These are phyloP conservation scores for Criorhina ranunculi DNA, from an alignment of 2,888 invertebrate genomes.

Conservation along the genomic window DNA sequence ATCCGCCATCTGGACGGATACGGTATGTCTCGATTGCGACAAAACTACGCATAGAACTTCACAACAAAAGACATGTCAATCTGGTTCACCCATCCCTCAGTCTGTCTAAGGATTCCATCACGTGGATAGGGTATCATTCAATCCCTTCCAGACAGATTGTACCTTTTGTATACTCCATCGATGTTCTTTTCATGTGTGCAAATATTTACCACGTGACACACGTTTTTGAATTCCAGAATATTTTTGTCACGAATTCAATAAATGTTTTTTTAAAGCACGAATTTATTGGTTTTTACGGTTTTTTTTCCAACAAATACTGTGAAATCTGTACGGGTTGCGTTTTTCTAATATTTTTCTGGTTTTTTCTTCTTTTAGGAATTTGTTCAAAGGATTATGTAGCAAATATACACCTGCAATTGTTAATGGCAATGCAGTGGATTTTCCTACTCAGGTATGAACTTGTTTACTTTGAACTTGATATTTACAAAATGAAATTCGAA, in stretches of 20 bases:
- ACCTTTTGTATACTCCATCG: background rate
- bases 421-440: slow-evolving; percentile 54
- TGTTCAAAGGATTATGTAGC: slow-evolving; percentile 48
- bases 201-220: slow-evolving; percentile 76
- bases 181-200: slow-evolving; percentile 39
- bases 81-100: too few species aligned
- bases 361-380: slow-evolving; percentile 38
- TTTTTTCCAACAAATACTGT: slow-evolving; percentile 4
- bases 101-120: too few species aligned
- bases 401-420: slow-evolving; percentile 43
- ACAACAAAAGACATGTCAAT: too few species aligned
- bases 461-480: slow-evolving; percentile 66
- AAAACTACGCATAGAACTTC: too few species aligned
- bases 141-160: too few species aligned
- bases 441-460: background rate
- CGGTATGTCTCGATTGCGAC: too few species aligned
- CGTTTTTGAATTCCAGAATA: slow-evolving; percentile 67
- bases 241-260: slow-evolving; percentile 77
- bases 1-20: too few species aligned
- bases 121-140: background rate
- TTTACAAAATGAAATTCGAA: slow-evolving; percentile 55
- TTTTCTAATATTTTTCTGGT: slow-evolving; percentile 51
- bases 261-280: slow-evolving; percentile 59
- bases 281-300: slow-evolving; percentile 56
- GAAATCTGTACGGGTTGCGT: slow-evolving; percentile 10